Conservation (phyloP, 2,888 invertebrate species). For the Stegana nigrithorax region DNA sequence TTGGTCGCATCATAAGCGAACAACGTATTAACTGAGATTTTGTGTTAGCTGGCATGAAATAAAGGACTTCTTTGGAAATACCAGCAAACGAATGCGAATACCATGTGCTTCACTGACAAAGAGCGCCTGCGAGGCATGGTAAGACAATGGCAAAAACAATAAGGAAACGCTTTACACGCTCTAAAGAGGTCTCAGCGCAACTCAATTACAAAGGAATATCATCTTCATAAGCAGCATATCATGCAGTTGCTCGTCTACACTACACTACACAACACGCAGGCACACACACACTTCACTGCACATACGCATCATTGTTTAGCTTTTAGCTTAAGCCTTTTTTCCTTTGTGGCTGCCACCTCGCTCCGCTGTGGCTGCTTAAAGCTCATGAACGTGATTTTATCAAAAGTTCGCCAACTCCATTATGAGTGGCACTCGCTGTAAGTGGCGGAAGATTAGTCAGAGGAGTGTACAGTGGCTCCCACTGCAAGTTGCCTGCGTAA, state of each 20-base stretch:
- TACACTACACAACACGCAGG: too few species aligned
- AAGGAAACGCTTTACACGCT: not conserved
- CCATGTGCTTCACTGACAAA: not conserved
- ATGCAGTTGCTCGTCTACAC: not conserved
- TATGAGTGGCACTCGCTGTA: too few species aligned
- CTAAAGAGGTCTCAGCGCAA: slow-evolving; percentile 2
- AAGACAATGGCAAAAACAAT: not conserved
- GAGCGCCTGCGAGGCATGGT: not conserved
- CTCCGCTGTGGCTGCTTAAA: not conserved
- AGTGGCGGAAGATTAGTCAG: too few species aligned
- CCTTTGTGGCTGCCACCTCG: not conserved
- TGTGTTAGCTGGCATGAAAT: not conserved
- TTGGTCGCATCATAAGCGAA: not conserved
- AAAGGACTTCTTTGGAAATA: not conserved
- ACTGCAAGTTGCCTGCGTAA: too few species aligned
- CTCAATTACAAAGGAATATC: slow-evolving; percentile 16
- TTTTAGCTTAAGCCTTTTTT: slow-evolving; percentile 10
- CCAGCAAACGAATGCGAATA: not conserved
- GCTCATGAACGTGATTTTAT: slow-evolving; percentile 10
- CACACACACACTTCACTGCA: not conserved
- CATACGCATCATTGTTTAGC: not conserved
- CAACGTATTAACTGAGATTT: not conserved
- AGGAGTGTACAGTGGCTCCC: too few species aligned
- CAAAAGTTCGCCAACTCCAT: slow-evolving; percentile 1
- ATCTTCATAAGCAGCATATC: not conserved